Evolutionary conservation across 2,797 vertebrate species (phyloP).

Genomic region (Malacoctenus gilli): DNA sequence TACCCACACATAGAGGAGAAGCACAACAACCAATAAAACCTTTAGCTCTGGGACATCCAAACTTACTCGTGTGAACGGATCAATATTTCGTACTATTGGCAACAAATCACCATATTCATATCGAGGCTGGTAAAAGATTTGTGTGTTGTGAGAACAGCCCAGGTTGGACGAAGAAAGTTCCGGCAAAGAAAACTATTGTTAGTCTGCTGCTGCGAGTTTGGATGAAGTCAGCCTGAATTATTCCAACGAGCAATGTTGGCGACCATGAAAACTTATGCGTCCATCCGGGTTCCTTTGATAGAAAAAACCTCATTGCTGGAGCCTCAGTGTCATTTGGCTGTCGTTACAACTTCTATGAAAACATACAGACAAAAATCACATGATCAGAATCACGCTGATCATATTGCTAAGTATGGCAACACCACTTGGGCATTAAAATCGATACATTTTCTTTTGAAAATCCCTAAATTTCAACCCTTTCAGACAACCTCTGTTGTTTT

Average conservation of each 20-base stretch:
- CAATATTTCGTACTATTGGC: slow-evolving; percentile 66
- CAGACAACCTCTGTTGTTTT: too few relatives aligned
- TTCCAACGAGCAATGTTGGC: not conserved
- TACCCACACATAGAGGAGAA: slow-evolving; percentile 56
- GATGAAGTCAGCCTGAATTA: not conserved
- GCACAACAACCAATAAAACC: slow-evolving; percentile 66
- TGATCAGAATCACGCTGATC: too few relatives aligned
- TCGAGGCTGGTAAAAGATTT: slow-evolving; percentile 55
- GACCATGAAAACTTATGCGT: too few relatives aligned
- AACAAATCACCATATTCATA: slow-evolving; percentile 60
- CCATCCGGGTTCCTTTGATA: too few relatives aligned
- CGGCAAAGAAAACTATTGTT: slow-evolving; percentile 3
- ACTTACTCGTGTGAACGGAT: slow-evolving; percentile 53
- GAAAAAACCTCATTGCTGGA: too few relatives aligned
- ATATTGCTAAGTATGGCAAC: too few relatives aligned
- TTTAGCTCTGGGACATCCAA: slow-evolving; percentile 65
- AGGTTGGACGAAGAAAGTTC: slow-evolving; percentile 20
- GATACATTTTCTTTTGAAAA: too few relatives aligned
- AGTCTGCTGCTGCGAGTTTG: not conserved
- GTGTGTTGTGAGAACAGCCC: slow-evolving; percentile 44
- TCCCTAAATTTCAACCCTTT: too few relatives aligned
- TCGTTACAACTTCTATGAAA: too few relatives aligned
- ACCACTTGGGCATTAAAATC: too few relatives aligned
- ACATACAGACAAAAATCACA: too few relatives aligned
- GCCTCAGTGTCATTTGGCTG: too few relatives aligned